Base-by-base conservation (phyloP, 2,113 vertebrate genomes). In the Myiagra hebetior region DNA sequence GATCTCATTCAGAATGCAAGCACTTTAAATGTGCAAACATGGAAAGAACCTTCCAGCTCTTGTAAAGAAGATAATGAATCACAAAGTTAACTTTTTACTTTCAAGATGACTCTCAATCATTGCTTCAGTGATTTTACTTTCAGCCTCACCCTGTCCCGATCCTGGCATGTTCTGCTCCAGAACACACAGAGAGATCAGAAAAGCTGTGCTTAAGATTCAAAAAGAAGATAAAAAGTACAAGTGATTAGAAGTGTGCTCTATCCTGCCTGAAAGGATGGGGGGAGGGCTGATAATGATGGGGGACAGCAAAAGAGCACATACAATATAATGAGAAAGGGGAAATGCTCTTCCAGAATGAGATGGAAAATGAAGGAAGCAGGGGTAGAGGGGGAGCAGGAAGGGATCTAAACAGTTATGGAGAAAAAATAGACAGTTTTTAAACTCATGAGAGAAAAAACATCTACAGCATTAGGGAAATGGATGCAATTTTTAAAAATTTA, bases 181-280 rank as follows among this genome's bases (percentile, higher is more conserved):
- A 96, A 96, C 95, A 94, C 95, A 96, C 95, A 92, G 30, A 65
- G 47, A 96, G 92, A 96, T 95, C 93, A 93, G 72, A 96, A 90
- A 86, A 55, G 39, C 39, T 87, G 49, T 80, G 73, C 92, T 72
- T 52, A n/a, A 91, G 93, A 93, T 96, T 81, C 63, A 88, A 64
- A 83, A 78, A 70, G 46, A 62, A 92, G 93, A 96, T 93, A 84
- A 88, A 85, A 91, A 88, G 33, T 47, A 80, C 0, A 1, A 7
- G 44, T 86, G 85, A 90, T 89, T 30, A 83, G 49, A 85, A 86
- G 39, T n/a, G 52, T 70, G 53, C 52, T 80, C 47, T 52, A 41
- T 65, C 50, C 88, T 60, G 62, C 37, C 78, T 94, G 59, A 85
- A 87, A 89, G 28, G 28, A 63, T 21, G 6, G 5, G 11, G 22